phyloP scores from a whole-genome alignment of 2,797 vertebrate species.

The Hemitrygon akajei region DNA sequence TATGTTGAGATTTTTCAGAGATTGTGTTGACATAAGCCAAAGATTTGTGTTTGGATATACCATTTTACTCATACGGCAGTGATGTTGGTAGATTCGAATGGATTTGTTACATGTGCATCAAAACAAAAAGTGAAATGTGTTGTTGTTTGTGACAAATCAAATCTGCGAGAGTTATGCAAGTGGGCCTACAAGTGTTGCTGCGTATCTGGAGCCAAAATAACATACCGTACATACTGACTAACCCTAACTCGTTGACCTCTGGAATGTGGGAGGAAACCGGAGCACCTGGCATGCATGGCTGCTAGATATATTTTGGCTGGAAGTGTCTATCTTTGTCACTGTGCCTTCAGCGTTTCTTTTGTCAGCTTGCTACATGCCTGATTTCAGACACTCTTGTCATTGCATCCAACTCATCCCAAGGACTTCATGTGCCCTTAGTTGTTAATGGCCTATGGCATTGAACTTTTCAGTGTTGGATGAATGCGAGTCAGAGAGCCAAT shows the following conservation, averaged over 20 bases:
- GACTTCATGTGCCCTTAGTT: neutral
- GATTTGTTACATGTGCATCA: too few species aligned
- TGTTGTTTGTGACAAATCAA: too few species aligned
- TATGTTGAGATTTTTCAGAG: neutral
- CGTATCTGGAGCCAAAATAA: too few species aligned
- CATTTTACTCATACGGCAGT: neutral
- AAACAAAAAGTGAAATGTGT: too few species aligned
- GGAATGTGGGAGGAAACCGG: too few species aligned
- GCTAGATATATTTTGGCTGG: neutral
- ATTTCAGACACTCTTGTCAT: neutral
- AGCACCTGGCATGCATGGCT: too few species aligned
- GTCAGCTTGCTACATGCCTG: neutral
- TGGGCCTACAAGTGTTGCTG: too few species aligned
- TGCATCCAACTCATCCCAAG: neutral
- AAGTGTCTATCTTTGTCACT: neutral
- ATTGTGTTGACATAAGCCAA: too few species aligned
- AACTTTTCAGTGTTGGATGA: neutral
- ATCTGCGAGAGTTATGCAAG: too few species aligned
- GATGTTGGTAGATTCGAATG: neutral
- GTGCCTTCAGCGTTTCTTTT: neutral
- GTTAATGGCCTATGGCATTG: neutral
- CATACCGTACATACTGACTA: too few species aligned
- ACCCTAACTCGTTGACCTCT: too few species aligned
- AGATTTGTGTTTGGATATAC: neutral
- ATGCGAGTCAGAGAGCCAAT: too few species aligned